Evolutionary conservation across 2,888 invertebrate genomes (phyloP).

Genomic region (Onchidella celtica): DNA sequence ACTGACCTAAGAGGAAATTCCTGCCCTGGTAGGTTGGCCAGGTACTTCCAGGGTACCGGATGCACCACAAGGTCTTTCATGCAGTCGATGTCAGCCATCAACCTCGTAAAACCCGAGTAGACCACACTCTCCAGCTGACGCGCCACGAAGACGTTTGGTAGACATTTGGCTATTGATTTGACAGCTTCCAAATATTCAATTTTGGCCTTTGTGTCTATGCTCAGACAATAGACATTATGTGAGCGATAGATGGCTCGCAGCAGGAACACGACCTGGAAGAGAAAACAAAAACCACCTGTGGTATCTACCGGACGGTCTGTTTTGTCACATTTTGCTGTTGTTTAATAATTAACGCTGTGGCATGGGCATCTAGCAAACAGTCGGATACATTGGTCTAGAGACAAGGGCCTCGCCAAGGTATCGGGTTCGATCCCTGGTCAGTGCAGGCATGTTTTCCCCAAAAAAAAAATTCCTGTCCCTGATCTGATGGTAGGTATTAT

Average conservation of each 20-base stretch:
- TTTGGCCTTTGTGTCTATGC: slow-evolving; percentile 44
- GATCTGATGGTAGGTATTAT: too few species aligned
- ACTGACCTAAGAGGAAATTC: slow-evolving; percentile 72
- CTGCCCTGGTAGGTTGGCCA: slow-evolving; percentile 77
- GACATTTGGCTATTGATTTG: slow-evolving; percentile 68
- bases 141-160: slow-evolving; percentile 77
- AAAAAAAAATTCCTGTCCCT: too few species aligned
- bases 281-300: too few species aligned
- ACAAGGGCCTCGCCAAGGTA: too few species aligned
- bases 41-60: slow-evolving; percentile 74
- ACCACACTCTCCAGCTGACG: slow-evolving; percentile 73
- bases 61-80: slow-evolving; percentile 71
- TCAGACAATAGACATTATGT: slow-evolving; percentile 54
- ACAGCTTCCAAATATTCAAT: slow-evolving; percentile 38
- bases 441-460: too few species aligned
- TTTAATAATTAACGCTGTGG: too few species aligned
- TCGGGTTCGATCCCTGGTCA: too few species aligned
- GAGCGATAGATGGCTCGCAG: slow-evolving; percentile 52
- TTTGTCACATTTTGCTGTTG: too few species aligned
- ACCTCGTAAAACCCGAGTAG: slow-evolving; percentile 75
- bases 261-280: slow-evolving; percentile 46
- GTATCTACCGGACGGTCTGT: too few species aligned
- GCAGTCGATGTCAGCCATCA: slow-evolving; percentile 78
- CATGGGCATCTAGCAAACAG: too few species aligned
- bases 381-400: too few species aligned